These are phyloP conservation scores for Bombyx huttoni DNA, from an alignment of 2,888 invertebrate species.

Conservation along the genomic window DNA sequence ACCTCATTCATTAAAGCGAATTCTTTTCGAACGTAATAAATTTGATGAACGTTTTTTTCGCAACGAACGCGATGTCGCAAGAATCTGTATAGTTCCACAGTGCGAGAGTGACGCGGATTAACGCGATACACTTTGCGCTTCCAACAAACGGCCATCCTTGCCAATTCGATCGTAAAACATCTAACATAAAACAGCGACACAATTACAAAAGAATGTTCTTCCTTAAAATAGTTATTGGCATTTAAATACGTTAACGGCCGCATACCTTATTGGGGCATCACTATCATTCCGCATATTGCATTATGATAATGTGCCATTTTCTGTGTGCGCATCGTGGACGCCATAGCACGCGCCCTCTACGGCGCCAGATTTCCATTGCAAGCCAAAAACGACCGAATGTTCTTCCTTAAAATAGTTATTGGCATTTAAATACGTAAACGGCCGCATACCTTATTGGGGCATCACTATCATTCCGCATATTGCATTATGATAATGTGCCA, in stretches of 20 bases:
- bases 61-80: slow-evolving; percentile 10
- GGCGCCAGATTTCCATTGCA: slow-evolving; percentile 30
- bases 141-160: slow-evolving; percentile 10
- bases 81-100: slow-evolving; percentile 8
- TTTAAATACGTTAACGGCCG: slow-evolving; percentile 36
- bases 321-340: slow-evolving; percentile 47
- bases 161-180: slow-evolving; percentile 15
- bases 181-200: slow-evolving; percentile 10
- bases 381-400: slow-evolving; percentile 14
- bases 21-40: neutral
- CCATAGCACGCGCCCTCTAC: slow-evolving; percentile 37
- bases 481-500: slow-evolving; percentile 66
- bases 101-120: slow-evolving; percentile 11
- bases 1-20: neutral
- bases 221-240: slow-evolving; percentile 28
- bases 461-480: slow-evolving; percentile 55
- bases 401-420: slow-evolving; percentile 30
- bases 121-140: slow-evolving; percentile 6
- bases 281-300: slow-evolving; percentile 57
- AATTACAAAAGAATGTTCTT: slow-evolving; percentile 25
- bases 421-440: slow-evolving; percentile 35
- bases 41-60: neutral
- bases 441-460: slow-evolving; percentile 38
- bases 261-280: slow-evolving; percentile 44
- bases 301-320: slow-evolving; percentile 67